These are phyloP conservation scores for Nibea albiflora DNA, from an alignment of 2,113 vertebrate genomes.

Conservation along the genomic window DNA sequence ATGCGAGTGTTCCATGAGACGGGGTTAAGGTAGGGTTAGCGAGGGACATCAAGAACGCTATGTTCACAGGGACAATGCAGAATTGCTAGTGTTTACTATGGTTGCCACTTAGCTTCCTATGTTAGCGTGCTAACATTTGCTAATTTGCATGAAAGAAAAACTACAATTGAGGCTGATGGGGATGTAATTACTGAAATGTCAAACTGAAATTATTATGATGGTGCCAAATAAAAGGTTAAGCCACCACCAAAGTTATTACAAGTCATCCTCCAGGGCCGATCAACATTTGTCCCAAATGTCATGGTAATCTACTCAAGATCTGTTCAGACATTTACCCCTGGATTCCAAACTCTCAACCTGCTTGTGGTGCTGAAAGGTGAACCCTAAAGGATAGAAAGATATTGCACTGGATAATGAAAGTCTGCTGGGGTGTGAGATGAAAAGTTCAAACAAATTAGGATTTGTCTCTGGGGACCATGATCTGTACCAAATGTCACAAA, in stretches of 20 bases:
- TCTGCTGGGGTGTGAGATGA: not conserved
- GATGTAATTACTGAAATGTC: not conserved
- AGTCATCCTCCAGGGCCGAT: not conserved
- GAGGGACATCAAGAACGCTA: too few species aligned
- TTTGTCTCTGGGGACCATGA: too few species aligned
- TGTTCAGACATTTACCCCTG: not conserved
- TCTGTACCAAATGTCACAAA: not conserved
- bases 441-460: not conserved
- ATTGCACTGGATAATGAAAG: not conserved
- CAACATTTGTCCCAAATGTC: not conserved
- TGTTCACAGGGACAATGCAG: not conserved
- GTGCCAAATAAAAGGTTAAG: not conserved
- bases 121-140: not conserved
- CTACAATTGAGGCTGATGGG: not conserved
- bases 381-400: not conserved
- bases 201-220: not conserved
- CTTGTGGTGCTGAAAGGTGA: too few species aligned
- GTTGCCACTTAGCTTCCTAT: not conserved
- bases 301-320: not conserved
- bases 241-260: not conserved
- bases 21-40: too few species aligned
- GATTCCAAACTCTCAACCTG: not conserved
- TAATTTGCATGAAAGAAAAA: not conserved
- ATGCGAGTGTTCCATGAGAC: too few species aligned
- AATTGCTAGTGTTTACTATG: not conserved